Conservation (phyloP, 1,140 invertebrate genomes). For the Dinoponera quadriceps region DNA sequence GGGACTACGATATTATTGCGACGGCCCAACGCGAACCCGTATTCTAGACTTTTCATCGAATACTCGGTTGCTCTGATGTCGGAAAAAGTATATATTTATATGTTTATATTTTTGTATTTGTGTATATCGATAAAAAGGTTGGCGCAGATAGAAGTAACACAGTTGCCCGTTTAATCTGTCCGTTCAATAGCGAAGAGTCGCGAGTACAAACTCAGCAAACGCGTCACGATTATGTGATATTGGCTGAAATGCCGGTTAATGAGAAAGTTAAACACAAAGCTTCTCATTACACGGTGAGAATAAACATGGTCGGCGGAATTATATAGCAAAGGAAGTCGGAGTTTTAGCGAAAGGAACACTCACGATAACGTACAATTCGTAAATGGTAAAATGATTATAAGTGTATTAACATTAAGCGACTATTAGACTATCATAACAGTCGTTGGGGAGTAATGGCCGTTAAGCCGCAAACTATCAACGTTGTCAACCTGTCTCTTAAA, state of each 20-base stretch:
- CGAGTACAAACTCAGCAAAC: background rate
- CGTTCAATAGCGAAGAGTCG: background rate
- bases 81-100: no score
- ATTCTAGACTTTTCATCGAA: no score
- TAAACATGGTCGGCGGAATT: slow-evolving; percentile 39
- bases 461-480: slow-evolving; percentile 34
- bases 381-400: slow-evolving; percentile 27
- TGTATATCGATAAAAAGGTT: no score
- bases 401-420: slow-evolving; percentile 32
- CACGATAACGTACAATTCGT: slow-evolving; percentile 26
- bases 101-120: no score
- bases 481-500: slow-evolving; percentile 20
- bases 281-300: slow-evolving; percentile 29
- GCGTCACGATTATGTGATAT: background rate
- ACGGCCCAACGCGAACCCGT: background rate
- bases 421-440: slow-evolving; percentile 39
- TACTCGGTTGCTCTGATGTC: no score
- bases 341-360: slow-evolving; percentile 31
- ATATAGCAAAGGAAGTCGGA: slow-evolving; percentile 39
- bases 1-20: slow-evolving; percentile 14
- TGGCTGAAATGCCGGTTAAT: slow-evolving; percentile 13
- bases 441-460: slow-evolving; percentile 32
- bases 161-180: no score
- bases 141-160: no score
- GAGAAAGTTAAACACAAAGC: slow-evolving; percentile 1